Conservation (phyloP, 2,888 invertebrate species). For the Ischnus inquisitorius region DNA sequence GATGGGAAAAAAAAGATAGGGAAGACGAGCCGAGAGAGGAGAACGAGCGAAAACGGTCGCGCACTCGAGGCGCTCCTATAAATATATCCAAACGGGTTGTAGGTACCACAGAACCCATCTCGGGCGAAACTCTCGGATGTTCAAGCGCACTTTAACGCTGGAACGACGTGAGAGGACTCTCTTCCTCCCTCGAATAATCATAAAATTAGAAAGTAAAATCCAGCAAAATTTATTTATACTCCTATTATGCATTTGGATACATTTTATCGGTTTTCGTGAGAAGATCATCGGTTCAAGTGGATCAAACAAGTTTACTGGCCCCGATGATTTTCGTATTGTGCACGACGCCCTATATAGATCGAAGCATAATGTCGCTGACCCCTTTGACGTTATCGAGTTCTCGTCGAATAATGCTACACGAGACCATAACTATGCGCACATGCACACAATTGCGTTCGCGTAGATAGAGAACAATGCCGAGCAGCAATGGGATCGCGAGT, state of each 20-base stretch:
- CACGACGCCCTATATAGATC: background rate
- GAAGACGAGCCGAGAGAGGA: conserved; percentile 22
- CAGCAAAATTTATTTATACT: background rate
- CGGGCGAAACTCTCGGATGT: conserved; percentile 31
- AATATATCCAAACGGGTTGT: conserved; percentile 53
- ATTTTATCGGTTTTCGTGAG: background rate
- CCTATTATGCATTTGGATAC: background rate
- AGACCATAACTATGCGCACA: conserved; percentile 4
- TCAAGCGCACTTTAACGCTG: conserved; percentile 35
- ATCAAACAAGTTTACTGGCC: background rate
- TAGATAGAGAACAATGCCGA: conserved; percentile 62
- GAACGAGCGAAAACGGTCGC: conserved; percentile 34
- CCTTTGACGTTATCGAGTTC: conserved; percentile 52
- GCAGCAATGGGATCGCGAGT: conserved; percentile 43
- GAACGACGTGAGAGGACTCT: conserved; percentile 11
- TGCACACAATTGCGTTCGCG: conserved; percentile 8
- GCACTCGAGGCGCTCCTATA: conserved; percentile 45
- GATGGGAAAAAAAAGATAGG: conserved; percentile 3
- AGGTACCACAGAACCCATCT: conserved; percentile 10
- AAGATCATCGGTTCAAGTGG: background rate
- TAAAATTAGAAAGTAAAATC: background rate
- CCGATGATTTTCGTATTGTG: background rate
- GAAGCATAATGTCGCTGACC: conserved; percentile 50
- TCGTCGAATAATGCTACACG: conserved; percentile 46
- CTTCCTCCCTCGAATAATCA: conserved; percentile 7